A percentile compares a stretch with the other conserved stretches of the same genome.
phyloP scores from a whole-genome alignment of 2,888 invertebrate species.

The Athrips mouffetella region DNA sequence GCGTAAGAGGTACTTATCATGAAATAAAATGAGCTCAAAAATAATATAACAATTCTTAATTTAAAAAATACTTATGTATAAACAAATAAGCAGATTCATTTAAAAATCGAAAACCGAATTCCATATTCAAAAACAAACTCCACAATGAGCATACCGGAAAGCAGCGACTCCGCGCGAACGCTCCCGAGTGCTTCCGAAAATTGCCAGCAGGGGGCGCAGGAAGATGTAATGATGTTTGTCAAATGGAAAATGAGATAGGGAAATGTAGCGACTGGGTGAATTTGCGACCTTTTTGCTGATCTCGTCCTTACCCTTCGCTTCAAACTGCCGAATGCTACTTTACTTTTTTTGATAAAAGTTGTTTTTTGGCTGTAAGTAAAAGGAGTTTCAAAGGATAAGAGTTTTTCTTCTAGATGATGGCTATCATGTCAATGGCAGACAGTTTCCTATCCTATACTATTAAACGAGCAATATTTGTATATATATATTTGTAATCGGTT shows the following conservation, averaged over 20 bases:
- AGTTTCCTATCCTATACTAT: too few relatives aligned
- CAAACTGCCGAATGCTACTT: constrained; percentile 18
- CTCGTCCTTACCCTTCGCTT: constrained; percentile 30
- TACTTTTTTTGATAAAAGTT: constrained; percentile 13
- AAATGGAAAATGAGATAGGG: constrained; percentile 79
- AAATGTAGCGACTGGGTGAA: constrained; percentile 61
- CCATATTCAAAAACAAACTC: constrained; percentile 12
- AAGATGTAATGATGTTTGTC: constrained; percentile 78
- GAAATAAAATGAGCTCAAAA: neutral
- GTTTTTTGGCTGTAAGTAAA: constrained; percentile 10
- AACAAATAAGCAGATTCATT: too few relatives aligned
- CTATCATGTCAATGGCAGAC: too few relatives aligned
- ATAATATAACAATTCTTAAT: too few relatives aligned
- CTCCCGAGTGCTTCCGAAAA: constrained; percentile 56
- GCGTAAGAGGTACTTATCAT: neutral
- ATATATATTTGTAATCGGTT: too few relatives aligned
- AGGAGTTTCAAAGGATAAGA: too few relatives aligned
- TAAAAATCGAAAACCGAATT: constrained; percentile 2
- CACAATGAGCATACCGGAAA: constrained; percentile 10
- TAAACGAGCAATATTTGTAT: too few relatives aligned
- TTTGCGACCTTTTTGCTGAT: constrained; percentile 66
- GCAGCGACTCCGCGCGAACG: constrained; percentile 37
- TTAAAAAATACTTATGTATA: too few relatives aligned
- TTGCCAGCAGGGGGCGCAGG: constrained; percentile 60
- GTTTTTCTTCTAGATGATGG: neutral